Base-by-base conservation (phyloP, 2,797 vertebrate species). In the Kryptolebias ocellatus region DNA sequence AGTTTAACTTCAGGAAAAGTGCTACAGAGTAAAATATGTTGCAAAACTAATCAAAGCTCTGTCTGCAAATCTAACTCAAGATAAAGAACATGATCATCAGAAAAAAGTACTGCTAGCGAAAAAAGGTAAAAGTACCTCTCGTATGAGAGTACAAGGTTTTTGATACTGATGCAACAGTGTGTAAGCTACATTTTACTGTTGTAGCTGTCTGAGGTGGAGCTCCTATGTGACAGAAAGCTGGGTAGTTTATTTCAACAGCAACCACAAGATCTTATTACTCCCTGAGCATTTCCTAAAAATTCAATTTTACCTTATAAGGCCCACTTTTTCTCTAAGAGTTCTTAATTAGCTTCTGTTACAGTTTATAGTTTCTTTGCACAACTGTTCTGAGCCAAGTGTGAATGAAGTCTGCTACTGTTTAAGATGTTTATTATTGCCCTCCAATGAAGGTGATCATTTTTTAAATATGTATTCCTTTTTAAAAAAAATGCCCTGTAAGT, bases 341-440 rank as follows among this genome's bases (percentile, higher is more conserved):
- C 15, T 37, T 42, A 20, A 17, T 58, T 54, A 42, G 31, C 34
- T 67, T 61, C 24, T 14, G 44, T 11, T 2, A 5, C 12, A 55
- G 20, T 47, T 47, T 46, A 53, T 45, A 2, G 9, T 39, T 39
- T 60, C 18, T 17, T 11, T 39, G 51, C 45, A 49, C 5, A 68
- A 60, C 57, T 73, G 53, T 53, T 52, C 56, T 70, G 10, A 42
- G 61, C 31, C 18, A 31, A 66, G 45, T 70, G 57, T 56, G 60
- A 57, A 12, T 9, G 29, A 59, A 37, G 53, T 42, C 17, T 56
- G 39, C 53, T 31, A 46, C 56, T 51, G 61, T 57, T 74, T 45
- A 29, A 61, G 66, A 53, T 29, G 52, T 56, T 20, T 51, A 67
- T 65, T 77, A 14, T 24, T 60, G 17, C 42, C 2, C 37, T 2